Conservation (phyloP, 30 jellyfish, hydroid and myxozoan genomes). For the Hydractinia symbiolongicarpus region DNA sequence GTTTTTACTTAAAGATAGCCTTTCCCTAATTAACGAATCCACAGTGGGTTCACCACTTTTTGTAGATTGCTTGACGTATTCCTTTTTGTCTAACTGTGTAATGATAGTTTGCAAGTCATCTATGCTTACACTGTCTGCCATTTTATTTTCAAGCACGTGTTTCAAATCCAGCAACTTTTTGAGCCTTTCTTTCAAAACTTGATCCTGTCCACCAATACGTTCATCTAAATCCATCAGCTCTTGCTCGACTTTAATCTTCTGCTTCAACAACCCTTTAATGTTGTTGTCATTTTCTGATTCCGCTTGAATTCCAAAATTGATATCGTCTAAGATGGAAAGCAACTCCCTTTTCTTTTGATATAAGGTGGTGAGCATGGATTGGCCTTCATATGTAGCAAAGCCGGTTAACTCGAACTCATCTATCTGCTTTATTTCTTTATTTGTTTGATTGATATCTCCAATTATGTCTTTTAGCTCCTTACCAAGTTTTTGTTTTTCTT, state of each 20-base stretch:
- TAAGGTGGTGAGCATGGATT: not conserved
- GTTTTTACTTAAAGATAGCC: not conserved
- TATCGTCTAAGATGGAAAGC: slow-evolving; percentile 1
- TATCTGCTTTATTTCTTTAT: not conserved
- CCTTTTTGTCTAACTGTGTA: not conserved
- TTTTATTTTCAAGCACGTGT: slow-evolving; percentile 28
- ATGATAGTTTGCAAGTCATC: slow-evolving; percentile 9
- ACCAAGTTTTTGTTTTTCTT: slow-evolving; percentile 26
- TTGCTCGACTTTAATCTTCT: slow-evolving; percentile 4
- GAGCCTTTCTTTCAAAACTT: slow-evolving; percentile 11
- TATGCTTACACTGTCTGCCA: not conserved
- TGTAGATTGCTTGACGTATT: not conserved
- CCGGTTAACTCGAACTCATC: slow-evolving; percentile 12
- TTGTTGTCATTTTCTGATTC: not conserved
- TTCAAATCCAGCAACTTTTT: slow-evolving; percentile 21
- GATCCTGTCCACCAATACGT: slow-evolving; percentile 18
- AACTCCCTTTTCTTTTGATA: slow-evolving; percentile 19
- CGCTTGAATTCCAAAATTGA: not conserved
- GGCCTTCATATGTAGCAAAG: not conserved
- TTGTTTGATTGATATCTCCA: slow-evolving; percentile 22
- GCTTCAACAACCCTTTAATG: not conserved
- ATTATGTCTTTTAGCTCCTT: slow-evolving; percentile 8
- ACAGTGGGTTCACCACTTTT: not conserved
- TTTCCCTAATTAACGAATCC: not conserved
- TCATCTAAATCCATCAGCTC: slow-evolving; percentile 32